These are phyloP conservation scores for Drepana arcuata DNA, from an alignment of 1,140 invertebrate species.

Conservation along the genomic window DNA sequence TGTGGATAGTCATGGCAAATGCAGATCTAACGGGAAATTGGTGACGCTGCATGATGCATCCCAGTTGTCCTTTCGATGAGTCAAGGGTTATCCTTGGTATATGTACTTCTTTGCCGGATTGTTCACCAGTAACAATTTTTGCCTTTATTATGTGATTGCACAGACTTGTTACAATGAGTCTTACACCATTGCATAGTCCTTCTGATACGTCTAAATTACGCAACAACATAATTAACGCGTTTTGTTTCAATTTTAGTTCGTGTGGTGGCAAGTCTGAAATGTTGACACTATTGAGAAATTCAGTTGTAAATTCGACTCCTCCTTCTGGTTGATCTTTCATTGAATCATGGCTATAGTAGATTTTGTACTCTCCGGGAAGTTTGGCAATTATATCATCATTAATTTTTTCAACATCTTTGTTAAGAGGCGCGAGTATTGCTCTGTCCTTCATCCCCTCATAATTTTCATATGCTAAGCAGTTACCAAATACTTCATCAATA, in stretches of 20 bases:
- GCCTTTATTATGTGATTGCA: slow-evolving; percentile 9
- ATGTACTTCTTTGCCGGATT: slow-evolving; percentile 9
- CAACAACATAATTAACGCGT: slow-evolving; percentile 9
- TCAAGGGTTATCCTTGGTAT: slow-evolving; percentile 10
- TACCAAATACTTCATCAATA: slow-evolving; percentile 8
- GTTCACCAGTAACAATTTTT: slow-evolving; percentile 10
- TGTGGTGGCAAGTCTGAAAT: slow-evolving; percentile 11
- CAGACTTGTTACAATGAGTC: slow-evolving; percentile 7
- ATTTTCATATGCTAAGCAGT: slow-evolving; percentile 10
- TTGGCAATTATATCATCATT: slow-evolving; percentile 13
- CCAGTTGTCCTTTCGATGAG: slow-evolving; percentile 10
- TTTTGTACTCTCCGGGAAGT: slow-evolving; percentile 10
- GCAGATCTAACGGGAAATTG: slow-evolving; percentile 9
- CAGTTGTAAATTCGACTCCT: slow-evolving; percentile 13
- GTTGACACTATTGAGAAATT: slow-evolving; percentile 12
- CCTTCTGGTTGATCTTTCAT: slow-evolving; percentile 13
- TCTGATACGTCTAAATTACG: slow-evolving; percentile 8
- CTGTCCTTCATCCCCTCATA: slow-evolving; percentile 13
- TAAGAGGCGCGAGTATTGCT: slow-evolving; percentile 14
- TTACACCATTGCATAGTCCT: slow-evolving; percentile 8
- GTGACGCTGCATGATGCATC: slow-evolving; percentile 7
- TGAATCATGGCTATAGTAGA: slow-evolving; percentile 8
- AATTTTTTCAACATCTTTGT: slow-evolving; percentile 13
- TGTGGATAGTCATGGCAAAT: slow-evolving; percentile 6
- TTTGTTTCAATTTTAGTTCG: slow-evolving; percentile 9